Evolutionary conservation across 2,888 invertebrate genomes (phyloP).

Genomic region (Apoda limacodes): DNA sequence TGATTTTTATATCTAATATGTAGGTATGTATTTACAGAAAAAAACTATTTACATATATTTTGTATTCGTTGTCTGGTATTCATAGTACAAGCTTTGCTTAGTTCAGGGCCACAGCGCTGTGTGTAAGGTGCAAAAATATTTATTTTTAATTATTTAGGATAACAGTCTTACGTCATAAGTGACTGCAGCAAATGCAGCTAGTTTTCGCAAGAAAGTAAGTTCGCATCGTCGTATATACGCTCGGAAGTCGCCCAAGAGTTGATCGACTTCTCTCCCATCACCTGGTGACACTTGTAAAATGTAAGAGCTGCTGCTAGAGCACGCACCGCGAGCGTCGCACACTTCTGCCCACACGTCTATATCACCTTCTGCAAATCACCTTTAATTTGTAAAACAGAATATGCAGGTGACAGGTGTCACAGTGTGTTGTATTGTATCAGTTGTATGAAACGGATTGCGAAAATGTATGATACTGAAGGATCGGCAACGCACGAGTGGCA

Average conservation of each 20-base stretch:
- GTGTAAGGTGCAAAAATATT: too few species aligned
- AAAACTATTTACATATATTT: too few species aligned
- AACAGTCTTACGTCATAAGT: constrained; percentile 36
- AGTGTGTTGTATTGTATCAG: too few species aligned
- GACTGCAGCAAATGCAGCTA: constrained; percentile 25
- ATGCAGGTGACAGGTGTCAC: neutral
- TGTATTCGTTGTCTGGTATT: too few species aligned
- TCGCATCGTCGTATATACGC: constrained; percentile 35
- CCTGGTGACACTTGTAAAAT: constrained; percentile 23
- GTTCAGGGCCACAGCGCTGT: too few species aligned
- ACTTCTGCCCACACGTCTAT: constrained; percentile 35
- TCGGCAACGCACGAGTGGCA: too few species aligned
- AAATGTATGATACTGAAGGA: too few species aligned
- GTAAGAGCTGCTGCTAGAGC: constrained; percentile 22
- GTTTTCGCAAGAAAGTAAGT: constrained; percentile 22
- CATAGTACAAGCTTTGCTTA: too few species aligned
- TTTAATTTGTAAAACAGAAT: neutral
- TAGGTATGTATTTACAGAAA: too few species aligned
- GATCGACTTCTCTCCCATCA: constrained; percentile 23
- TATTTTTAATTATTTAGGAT: too few species aligned
- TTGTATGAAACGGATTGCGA: too few species aligned
- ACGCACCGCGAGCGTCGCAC: constrained; percentile 37
- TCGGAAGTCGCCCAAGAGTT: constrained; percentile 23
- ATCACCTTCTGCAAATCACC: constrained; percentile 25
- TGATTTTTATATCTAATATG: too few species aligned